Conservation (phyloP, 2,797 vertebrate species). For the Siniperca scherzeri region DNA sequence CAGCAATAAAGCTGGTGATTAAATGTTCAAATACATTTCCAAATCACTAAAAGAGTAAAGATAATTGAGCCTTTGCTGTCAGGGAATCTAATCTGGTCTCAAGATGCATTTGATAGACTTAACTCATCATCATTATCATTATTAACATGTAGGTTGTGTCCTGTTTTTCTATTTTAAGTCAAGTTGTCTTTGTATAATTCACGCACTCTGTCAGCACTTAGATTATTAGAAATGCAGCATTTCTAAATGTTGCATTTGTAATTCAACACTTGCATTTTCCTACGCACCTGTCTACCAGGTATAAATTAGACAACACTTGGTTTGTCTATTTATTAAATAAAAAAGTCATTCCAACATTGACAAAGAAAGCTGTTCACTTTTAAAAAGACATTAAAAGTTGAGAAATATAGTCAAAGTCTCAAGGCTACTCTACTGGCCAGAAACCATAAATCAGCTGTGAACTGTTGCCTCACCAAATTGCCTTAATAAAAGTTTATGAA, state of each 20-base stretch:
- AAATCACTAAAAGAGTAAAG: neutral
- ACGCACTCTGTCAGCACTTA: no score
- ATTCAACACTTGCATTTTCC: neutral
- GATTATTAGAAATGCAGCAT: neutral
- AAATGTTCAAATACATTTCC: neutral
- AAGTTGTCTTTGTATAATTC: neutral
- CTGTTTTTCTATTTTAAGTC: neutral
- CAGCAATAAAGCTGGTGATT: neutral
- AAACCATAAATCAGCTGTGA: constrained; percentile 47
- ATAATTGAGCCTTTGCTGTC: constrained; percentile 1
- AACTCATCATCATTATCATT: neutral
- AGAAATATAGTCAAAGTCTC: constrained; percentile 33
- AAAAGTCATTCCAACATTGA: neutral
- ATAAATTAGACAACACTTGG: neutral
- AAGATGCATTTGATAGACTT: neutral
- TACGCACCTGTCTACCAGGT: neutral
- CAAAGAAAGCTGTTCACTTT: constrained; percentile 23
- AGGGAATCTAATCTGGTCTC: neutral
- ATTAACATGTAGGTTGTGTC: neutral
- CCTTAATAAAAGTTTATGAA: constrained; percentile 56
- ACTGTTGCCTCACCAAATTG: constrained; percentile 49
- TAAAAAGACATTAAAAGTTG: constrained; percentile 45
- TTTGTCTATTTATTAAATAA: neutral
- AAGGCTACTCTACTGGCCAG: neutral
- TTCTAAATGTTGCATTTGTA: neutral